These are phyloP conservation scores for Sapajus apella DNA, from an alignment of 2,113 vertebrate species.

Conservation along the genomic window DNA sequence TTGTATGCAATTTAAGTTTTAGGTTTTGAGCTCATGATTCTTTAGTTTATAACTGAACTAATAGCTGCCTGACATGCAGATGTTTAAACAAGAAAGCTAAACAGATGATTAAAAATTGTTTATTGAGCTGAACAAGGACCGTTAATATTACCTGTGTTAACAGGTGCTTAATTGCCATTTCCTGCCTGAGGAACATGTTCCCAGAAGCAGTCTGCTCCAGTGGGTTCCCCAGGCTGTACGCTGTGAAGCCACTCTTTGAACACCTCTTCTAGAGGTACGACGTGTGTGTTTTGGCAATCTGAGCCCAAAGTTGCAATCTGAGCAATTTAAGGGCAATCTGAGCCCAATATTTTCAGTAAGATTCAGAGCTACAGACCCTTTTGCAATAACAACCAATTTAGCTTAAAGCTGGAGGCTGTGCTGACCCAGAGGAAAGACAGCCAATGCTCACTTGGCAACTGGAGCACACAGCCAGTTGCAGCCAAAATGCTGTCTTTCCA, in stretches of 20 bases:
- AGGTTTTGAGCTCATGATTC: background rate
- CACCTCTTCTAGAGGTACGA: background rate
- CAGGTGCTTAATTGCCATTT: conserved; percentile 87
- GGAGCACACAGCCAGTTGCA: background rate
- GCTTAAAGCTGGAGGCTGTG: background rate
- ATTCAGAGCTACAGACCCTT: conserved; percentile 28
- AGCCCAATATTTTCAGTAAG: background rate
- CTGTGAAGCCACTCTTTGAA: conserved; percentile 62
- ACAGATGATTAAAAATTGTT: conserved; percentile 39
- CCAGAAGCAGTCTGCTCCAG: conserved; percentile 80
- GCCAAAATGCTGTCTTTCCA: background rate
- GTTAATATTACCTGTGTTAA: conserved; percentile 33
- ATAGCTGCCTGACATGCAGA: background rate
- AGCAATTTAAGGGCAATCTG: too few relatives aligned
- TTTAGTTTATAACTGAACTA: conserved; percentile 17
- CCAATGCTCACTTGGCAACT: background rate
- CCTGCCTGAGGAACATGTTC: conserved; percentile 80
- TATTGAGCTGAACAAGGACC: conserved; percentile 36
- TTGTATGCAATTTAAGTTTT: conserved; percentile 11
- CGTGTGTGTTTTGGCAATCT: background rate
- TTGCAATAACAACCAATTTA: conserved; percentile 2
- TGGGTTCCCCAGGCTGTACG: conserved; percentile 82
- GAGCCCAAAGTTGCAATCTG: too few relatives aligned
- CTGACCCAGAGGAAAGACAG: conserved; percentile 21
- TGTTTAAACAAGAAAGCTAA: conserved; percentile 34